Percentiles rank a stretch among this genome's conserved stretches.
Conservation (phyloP, 2,113 vertebrate genomes). For the Epinephelus fuscoguttatus region DNA sequence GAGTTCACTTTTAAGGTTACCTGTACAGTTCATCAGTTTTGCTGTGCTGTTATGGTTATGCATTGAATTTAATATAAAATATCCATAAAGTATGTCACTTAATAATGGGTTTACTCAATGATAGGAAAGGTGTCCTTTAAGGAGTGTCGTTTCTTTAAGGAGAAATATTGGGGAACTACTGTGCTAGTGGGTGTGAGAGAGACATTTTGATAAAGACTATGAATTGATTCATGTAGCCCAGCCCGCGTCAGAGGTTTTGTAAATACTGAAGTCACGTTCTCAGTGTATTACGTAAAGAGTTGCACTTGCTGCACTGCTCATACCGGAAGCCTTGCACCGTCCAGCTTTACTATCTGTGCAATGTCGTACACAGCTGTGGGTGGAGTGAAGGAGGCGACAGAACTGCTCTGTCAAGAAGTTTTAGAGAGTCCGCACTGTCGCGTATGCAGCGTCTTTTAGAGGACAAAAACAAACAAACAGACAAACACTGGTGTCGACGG, state of each 20-base stretch:
- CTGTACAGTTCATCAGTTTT: no score
- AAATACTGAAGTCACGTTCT: neutral
- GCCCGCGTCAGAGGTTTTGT: no score
- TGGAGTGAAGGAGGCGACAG: slow-evolving; percentile 58
- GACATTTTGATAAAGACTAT: neutral
- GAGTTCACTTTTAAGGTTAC: no score
- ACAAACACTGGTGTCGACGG: neutral
- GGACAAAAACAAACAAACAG: neutral
- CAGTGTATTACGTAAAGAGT: slow-evolving; percentile 3
- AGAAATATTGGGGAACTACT: no score
- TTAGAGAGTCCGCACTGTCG: neutral
- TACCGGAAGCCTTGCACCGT: slow-evolving; percentile 48
- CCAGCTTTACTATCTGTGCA: neutral
- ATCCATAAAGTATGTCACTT: no score
- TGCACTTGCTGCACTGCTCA: neutral
- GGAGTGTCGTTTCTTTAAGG: no score
- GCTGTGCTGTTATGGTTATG: no score
- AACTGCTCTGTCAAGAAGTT: slow-evolving; percentile 68
- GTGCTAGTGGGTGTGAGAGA: neutral
- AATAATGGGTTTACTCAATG: no score
- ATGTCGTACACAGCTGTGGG: slow-evolving; percentile 27
- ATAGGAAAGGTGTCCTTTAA: no score
- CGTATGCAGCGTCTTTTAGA: slow-evolving; percentile 8
- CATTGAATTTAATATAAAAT: no score
- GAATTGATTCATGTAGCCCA: neutral